Base-by-base conservation (phyloP, 1,140 invertebrate species). In the Temnothorax nylanderi region DNA sequence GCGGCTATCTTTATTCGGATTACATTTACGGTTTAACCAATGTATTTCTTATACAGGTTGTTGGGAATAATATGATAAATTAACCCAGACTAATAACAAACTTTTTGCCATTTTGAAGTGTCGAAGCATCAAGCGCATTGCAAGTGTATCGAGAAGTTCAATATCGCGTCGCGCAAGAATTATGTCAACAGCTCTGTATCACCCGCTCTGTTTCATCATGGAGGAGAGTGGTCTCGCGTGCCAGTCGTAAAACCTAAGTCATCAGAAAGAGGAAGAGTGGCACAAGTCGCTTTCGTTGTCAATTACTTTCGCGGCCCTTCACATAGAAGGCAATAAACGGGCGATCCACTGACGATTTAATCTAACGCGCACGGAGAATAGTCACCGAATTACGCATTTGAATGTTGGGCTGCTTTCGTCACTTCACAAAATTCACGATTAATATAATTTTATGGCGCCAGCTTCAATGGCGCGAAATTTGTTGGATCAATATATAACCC, bases 221-320 rank as follows among this genome's bases (percentile, higher is more conserved):
- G 13, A 56, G 7, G 34, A 75, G 62, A 85, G 49, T 67, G 74
- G 41, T 26, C 13, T 26, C 41, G 76, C n/a, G 32, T 11, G 47
- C 56, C 11, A 71, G 88, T 89, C 88, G 69, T 89, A 89, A 89
- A 89, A 58, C 87, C 87, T 81, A 81, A 88, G 87, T 86, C 82
- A 89, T 89, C 75, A 80, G 76, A 76, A 88, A 49, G 6, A 89
- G 74, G 67, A 85, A 81, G 58, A 89, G 72, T 37, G 34, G 84
- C 77, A 44, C 54, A 84, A 56, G 71, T 82, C 77, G 64, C 64
- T 84, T 77, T 84, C 47, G 56, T 51, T n/a, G 62, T 87, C 76
- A 87, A 89, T 89, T 90, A 90, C 85, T 82, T 87, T 64, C 56
- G 69, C 69, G 32, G 56, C 44, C 49, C 47, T 80, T 60, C 47